phyloP scores from a whole-genome alignment of 2,797 vertebrate genomes.

The Neomorphus geoffroyi region DNA sequence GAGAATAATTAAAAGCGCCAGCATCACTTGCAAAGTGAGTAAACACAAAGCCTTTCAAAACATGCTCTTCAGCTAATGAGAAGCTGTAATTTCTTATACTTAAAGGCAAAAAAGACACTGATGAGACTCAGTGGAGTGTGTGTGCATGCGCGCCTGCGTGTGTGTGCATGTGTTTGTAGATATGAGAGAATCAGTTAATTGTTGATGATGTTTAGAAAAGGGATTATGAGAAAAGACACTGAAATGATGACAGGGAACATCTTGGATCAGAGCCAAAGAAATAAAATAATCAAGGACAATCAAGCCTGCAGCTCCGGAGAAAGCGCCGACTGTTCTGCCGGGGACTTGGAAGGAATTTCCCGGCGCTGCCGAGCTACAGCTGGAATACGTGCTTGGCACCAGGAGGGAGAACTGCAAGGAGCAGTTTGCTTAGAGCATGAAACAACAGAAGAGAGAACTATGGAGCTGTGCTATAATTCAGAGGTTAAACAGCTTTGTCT shows the following conservation, averaged over 20 bases:
- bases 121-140: constrained; percentile 71
- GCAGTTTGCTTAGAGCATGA: constrained; percentile 41
- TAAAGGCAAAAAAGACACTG: constrained; percentile 76
- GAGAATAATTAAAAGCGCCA: constrained; percentile 79
- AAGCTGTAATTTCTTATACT: constrained; percentile 81
- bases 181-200: constrained; percentile 78
- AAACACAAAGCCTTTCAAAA: constrained; percentile 80
- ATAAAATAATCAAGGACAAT: constrained; percentile 75
- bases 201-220: constrained; percentile 81
- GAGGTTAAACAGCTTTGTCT: constrained; percentile 58
- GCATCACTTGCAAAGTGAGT: constrained; percentile 81
- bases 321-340: constrained; percentile 61
- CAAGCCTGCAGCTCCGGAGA: constrained; percentile 72
- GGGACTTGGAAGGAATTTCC: constrained; percentile 65
- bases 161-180: constrained; percentile 56
- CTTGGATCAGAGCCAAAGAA: constrained; percentile 80
- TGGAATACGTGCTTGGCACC: constrained; percentile 58
- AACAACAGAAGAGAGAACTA: constrained; percentile 43
- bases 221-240: constrained; percentile 80
- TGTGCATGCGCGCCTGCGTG: constrained; percentile 64
- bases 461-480: constrained; percentile 44
- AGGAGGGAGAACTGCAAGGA: constrained; percentile 56
- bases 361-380: constrained; percentile 26
- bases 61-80: constrained; percentile 78
- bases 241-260: constrained; percentile 79